Percentiles rank a stretch among this genome's conserved stretches.
Conservation (phyloP, 2,113 vertebrate genomes). For the Fulmarus glacialis region DNA sequence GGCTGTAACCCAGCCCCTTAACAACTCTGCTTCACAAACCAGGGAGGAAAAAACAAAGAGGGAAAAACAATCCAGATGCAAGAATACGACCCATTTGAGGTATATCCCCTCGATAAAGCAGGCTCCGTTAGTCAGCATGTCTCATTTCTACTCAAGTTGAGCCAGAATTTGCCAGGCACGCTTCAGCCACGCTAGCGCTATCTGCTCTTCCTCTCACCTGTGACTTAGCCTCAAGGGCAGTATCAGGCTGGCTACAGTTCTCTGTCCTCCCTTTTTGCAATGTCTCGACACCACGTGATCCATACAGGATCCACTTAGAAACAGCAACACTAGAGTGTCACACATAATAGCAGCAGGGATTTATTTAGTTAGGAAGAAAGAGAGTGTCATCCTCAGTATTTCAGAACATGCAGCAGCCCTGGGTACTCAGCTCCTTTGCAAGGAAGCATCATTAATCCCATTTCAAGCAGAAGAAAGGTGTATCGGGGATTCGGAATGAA, state of each 20-base stretch:
- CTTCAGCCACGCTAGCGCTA: neutral
- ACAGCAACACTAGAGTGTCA: neutral
- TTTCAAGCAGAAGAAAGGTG: neutral
- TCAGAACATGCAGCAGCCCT: neutral
- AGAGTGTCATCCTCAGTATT: neutral
- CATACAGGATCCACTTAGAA: neutral
- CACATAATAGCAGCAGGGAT: neutral
- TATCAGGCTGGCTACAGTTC: neutral
- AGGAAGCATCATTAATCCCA: neutral
- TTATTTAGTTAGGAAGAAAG: neutral
- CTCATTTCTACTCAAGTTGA: neutral
- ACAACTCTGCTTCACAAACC: neutral
- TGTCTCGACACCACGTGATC: neutral
- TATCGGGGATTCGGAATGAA: neutral
- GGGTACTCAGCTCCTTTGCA: neutral
- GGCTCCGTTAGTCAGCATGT: neutral
- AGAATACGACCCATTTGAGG: slow-evolving; percentile 4
- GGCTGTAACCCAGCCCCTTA: neutral
- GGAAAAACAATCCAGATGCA: neutral
- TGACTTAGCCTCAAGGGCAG: neutral
- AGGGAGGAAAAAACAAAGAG: neutral
- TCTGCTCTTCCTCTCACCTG: neutral
- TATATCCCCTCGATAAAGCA: neutral
- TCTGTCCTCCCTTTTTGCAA: neutral
- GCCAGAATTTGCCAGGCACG: neutral